Conservation (phyloP, 35 echinoderm and acorn worm genomes). For the Patiria miniata region DNA sequence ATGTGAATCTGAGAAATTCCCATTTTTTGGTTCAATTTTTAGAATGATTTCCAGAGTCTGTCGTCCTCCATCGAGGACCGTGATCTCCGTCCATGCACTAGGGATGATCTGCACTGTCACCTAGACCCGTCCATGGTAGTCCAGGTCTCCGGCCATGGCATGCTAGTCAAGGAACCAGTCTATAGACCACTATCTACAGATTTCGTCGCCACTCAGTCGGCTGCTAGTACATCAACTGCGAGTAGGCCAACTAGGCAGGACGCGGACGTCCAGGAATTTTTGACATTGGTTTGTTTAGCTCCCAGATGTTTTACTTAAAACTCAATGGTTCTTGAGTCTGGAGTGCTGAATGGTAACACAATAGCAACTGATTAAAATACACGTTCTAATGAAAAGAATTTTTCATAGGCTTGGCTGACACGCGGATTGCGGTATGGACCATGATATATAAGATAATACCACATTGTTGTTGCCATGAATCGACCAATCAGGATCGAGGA, state of each 20-base stretch:
- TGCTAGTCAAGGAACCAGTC: constrained; percentile 40
- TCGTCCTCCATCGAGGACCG: background rate
- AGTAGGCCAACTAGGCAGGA: background rate
- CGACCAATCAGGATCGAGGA: no score
- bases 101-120: constrained; percentile 47
- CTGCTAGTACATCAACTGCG: background rate
- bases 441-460: no score
- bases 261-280: no score
- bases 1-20: background rate
- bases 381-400: no score
- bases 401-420: no score
- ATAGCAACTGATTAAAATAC: no score
- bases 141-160: constrained; percentile 32
- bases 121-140: constrained; percentile 39
- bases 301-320: no score
- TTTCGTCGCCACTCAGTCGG: background rate
- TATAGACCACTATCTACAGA: background rate
- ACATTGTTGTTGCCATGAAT: no score
- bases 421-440: no score
- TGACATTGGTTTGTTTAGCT: no score
- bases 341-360: no score
- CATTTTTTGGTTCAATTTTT: background rate
- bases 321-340: no score
- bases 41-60: constrained; percentile 31
- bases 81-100: constrained; percentile 33